Base-by-base conservation (phyloP, 2,888 invertebrate genomes). In the Scaptomyza polygonia region DNA sequence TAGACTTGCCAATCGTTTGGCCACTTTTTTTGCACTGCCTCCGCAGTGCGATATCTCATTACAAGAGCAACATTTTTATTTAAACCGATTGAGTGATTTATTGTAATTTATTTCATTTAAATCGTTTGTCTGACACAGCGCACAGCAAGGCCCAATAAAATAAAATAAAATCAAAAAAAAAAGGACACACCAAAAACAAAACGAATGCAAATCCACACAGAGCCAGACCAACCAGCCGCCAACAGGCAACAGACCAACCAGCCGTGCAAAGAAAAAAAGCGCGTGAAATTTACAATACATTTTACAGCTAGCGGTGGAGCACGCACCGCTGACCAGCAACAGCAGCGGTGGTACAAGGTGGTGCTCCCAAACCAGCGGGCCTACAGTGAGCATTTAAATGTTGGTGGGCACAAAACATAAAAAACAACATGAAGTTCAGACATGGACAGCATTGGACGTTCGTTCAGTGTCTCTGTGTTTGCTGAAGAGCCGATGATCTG, bases 71-170 rank as follows among this genome's bases (percentile, higher is more conserved):
- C 88, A 74, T 80, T 83, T 86, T 86, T 74, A 80, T 86, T 80
- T 84, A 84, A 79, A 70, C 72, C 77, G 74, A 88, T 89, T 89
- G 87, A 89, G 85, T 81, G 80, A 86, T 88, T 83, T 80, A 83
- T 86, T 86, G 83, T 77, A 85, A 88, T 85, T 89, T 83, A 88
- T 89, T 88, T 86, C 79, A 86, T 86, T 89, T 88, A 88, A 89
- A 87, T 85, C 83, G 89, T 79, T 86, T 88, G 77, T 81, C 73
- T 77, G 85, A 88, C 80, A 79, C 71, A 63, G 66, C 66, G 67
- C 67, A 42, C 67, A 48, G 57, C 48, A 48, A 16, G 44, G 67
- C 55, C 59, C 64, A 64, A 55, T 66, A 48, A 59, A 67, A 65
- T 53, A 57, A 55, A 62, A 49, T 56, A 18, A 34, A n/a, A 12